Conservation (phyloP, 2,113 vertebrate species). For the Syngnathus floridae region DNA sequence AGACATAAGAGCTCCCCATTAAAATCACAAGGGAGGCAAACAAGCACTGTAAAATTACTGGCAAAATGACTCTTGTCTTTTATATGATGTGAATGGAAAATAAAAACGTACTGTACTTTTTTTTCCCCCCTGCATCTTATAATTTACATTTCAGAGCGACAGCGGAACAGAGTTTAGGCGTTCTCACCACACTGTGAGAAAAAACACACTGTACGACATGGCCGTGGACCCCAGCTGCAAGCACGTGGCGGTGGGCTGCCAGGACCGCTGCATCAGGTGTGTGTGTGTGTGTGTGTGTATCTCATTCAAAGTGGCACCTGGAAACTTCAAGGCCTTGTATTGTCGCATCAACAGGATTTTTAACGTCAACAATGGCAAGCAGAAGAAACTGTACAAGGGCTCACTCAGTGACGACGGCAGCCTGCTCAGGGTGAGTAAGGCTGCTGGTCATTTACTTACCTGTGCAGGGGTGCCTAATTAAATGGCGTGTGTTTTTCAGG, state of each 20-base stretch:
- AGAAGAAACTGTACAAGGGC: constrained; percentile 93
- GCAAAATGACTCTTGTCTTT: not conserved
- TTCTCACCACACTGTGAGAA: constrained; percentile 88
- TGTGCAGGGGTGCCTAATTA: not conserved
- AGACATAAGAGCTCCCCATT: too few species aligned
- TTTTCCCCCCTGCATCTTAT: not conserved
- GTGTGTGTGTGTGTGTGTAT: not conserved
- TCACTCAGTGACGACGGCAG: constrained; percentile 91
- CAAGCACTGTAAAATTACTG: too few species aligned
- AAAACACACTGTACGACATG: constrained; percentile 93
- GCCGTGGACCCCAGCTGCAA: constrained; percentile 86
- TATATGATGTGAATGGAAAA: not conserved
- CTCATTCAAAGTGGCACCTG: not conserved
- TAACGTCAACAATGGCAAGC: constrained; percentile 94
- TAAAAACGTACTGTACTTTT: not conserved
- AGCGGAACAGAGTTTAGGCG: constrained; percentile 83
- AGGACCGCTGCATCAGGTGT: constrained; percentile 89
- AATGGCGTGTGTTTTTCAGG: constrained; percentile 60
- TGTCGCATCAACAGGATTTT: constrained; percentile 77
- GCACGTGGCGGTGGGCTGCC: constrained; percentile 89
- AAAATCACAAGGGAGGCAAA: not conserved
- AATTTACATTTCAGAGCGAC: constrained; percentile 67
- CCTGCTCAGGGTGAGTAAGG: constrained; percentile 78
- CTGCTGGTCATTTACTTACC: not conserved
- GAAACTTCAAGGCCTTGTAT: not conserved